Evolutionary conservation across 2,113 vertebrate species (phyloP).

Genomic region (Leucoraja erinaceus): DNA sequence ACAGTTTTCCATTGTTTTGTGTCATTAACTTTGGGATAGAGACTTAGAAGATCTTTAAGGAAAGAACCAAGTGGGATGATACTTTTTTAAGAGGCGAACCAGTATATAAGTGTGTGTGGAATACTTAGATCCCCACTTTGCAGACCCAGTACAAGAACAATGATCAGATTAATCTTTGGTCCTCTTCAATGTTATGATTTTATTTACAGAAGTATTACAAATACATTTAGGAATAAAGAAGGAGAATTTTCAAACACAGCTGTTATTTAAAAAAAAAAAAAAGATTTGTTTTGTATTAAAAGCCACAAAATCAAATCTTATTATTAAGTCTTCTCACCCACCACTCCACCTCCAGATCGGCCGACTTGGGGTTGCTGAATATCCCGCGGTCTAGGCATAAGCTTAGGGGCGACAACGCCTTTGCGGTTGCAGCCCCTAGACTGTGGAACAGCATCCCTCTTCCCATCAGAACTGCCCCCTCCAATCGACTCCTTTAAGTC

Average conservation of each 20-base stretch:
- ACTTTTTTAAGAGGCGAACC: background rate
- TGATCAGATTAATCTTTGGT: background rate
- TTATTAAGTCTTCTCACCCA: too few species aligned
- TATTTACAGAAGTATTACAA: background rate
- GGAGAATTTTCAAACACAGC: background rate
- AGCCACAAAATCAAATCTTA: background rate
- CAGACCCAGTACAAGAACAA: background rate
- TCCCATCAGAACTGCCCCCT: too few species aligned
- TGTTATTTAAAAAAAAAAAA: too few species aligned
- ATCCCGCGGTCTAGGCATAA: too few species aligned
- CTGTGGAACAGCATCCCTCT: too few species aligned
- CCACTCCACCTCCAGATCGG: too few species aligned
- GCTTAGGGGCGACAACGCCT: too few species aligned
- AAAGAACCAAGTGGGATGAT: background rate
- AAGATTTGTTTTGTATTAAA: slow-evolving; percentile 1
- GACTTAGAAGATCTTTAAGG: background rate
- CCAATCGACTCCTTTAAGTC: too few species aligned
- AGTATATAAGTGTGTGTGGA: background rate
- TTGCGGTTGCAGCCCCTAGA: too few species aligned
- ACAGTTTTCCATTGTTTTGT: background rate
- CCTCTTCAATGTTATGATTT: background rate
- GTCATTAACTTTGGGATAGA: background rate
- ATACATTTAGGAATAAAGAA: background rate
- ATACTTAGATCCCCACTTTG: background rate
- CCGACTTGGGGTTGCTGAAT: too few species aligned